A percentile compares a stretch with the other conserved stretches of the same genome.
Conservation (phyloP, 2,797 vertebrate species). For the Agapornis canus region DNA sequence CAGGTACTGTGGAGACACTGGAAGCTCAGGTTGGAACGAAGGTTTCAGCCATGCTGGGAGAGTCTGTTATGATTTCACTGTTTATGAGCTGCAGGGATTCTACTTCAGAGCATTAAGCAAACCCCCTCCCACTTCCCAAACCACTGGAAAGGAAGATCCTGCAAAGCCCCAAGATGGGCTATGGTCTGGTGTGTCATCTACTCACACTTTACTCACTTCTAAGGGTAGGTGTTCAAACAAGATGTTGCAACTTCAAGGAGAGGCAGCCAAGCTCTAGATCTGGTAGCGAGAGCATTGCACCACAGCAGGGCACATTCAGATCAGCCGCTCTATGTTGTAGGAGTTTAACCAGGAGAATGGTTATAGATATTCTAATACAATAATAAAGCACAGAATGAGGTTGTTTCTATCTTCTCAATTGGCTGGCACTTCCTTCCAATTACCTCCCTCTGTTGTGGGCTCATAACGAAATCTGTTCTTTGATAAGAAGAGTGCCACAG, state of each 20-base stretch:
- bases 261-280: neutral
- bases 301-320: neutral
- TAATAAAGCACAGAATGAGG: constrained; percentile 5
- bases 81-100: neutral
- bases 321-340: constrained; percentile 16
- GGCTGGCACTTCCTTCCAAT: neutral
- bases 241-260: neutral
- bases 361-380: neutral
- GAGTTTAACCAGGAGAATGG: constrained; percentile 19
- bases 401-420: neutral
- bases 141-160: neutral
- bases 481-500: neutral
- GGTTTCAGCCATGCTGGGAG: neutral
- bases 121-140: neutral
- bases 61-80: neutral
- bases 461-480: neutral
- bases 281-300: neutral
- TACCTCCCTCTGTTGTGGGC: neutral
- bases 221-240: neutral
- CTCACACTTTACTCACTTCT: neutral
- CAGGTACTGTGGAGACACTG: neutral
- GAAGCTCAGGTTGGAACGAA: neutral
- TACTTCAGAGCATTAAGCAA: neutral
- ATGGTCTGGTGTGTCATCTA: too few species aligned
- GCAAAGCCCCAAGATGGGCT: neutral